These are phyloP conservation scores for Diabrotica virgifera DNA, from an alignment of 1,140 invertebrate species.

Conservation along the genomic window DNA sequence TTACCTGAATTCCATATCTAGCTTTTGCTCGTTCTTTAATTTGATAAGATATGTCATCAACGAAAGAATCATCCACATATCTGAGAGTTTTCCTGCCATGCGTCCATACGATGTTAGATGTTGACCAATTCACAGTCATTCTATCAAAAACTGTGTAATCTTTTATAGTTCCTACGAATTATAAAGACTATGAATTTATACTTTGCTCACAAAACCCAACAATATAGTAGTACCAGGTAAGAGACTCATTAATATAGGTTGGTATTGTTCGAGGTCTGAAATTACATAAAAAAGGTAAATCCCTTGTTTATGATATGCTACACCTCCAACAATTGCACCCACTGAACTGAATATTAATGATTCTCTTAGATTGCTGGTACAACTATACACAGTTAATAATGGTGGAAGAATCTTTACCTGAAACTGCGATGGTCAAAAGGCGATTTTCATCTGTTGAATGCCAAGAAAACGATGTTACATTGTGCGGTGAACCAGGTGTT, in stretches of 20 bases:
- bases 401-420: constrained; percentile 47
- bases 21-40: constrained; percentile 69
- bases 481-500: constrained; percentile 52
- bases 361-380: too few species aligned
- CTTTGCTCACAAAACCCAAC: too few species aligned
- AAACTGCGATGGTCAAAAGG: constrained; percentile 64
- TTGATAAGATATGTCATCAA: constrained; percentile 70
- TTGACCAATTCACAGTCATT: constrained; percentile 77
- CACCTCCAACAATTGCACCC: too few species aligned
- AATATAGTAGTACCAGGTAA: too few species aligned
- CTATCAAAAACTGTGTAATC: constrained; percentile 78
- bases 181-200: too few species aligned
- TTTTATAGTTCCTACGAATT: constrained; percentile 54
- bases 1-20: constrained; percentile 76
- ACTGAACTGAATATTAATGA: too few species aligned
- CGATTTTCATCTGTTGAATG: constrained; percentile 76
- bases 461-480: constrained; percentile 76
- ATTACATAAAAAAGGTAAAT: too few species aligned
- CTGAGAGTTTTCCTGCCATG: constrained; percentile 67
- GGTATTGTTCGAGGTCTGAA: too few species aligned
- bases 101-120: constrained; percentile 72
- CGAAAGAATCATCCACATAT: constrained; percentile 46
- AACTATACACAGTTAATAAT: too few species aligned
- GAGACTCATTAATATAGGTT: too few species aligned
- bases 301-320: too few species aligned